These are phyloP conservation scores for Eupeodes latifasciatus DNA, from an alignment of 2,888 invertebrate species.

Conservation along the genomic window DNA sequence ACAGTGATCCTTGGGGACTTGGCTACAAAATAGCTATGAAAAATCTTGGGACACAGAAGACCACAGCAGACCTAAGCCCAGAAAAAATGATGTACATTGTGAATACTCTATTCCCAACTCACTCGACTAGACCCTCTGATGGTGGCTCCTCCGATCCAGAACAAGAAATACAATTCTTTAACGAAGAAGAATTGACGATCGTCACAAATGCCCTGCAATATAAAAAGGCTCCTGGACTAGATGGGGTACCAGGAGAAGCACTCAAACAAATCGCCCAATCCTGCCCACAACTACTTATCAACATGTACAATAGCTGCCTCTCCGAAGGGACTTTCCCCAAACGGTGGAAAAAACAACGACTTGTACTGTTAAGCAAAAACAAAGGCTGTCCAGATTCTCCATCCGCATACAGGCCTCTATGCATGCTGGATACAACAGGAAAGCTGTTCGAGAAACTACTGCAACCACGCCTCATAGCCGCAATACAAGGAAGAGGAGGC, in stretches of 20 bases:
- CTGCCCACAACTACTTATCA: too few relatives aligned
- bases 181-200: too few relatives aligned
- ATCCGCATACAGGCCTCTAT: conserved; percentile 14
- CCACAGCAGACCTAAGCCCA: conserved; percentile 9
- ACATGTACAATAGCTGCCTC: too few relatives aligned
- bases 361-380: background rate
- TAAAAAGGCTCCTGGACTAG: too few relatives aligned
- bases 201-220: too few relatives aligned
- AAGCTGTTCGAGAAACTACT: conserved; percentile 7
- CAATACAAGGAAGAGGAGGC: background rate
- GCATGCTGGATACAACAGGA: conserved; percentile 6
- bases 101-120: conserved; percentile 7
- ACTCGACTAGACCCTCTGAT: background rate
- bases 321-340: too few relatives aligned
- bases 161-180: too few relatives aligned
- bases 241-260: conserved; percentile 1
- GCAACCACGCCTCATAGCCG: background rate
- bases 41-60: conserved; percentile 8
- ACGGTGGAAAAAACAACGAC: too few relatives aligned
- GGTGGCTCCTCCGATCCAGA: too few relatives aligned
- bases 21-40: conserved; percentile 1
- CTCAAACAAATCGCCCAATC: background rate
- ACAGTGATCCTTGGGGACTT: background rate
- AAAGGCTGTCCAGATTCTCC: background rate
- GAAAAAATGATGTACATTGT: conserved; percentile 11